Conservation (phyloP, 2,797 vertebrate genomes). For the Amblyopsis hoosieri region DNA sequence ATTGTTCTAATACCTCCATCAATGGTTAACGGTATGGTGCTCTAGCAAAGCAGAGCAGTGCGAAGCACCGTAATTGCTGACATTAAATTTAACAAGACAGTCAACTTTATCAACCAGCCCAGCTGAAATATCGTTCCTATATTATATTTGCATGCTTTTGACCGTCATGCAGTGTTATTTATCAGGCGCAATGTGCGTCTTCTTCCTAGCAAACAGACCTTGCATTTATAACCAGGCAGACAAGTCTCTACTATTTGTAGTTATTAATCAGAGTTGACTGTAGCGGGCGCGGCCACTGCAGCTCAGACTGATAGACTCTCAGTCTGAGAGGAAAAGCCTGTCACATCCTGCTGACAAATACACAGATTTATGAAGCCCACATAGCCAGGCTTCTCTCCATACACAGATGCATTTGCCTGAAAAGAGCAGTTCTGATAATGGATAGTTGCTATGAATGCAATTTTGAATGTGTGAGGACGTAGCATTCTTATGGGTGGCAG, state of each 20-base stretch:
- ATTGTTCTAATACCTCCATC: constrained; percentile 47
- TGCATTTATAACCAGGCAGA: constrained; percentile 73
- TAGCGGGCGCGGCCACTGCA: constrained; percentile 74
- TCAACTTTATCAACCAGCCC: constrained; percentile 62
- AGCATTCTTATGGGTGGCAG: constrained; percentile 19
- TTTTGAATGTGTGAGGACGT: constrained; percentile 46
- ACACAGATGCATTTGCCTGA: constrained; percentile 75
- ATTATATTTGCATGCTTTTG: constrained; percentile 65
- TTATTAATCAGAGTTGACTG: constrained; percentile 83
- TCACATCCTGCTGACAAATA: constrained; percentile 77
- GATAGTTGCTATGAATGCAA: constrained; percentile 52
- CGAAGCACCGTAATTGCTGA: constrained; percentile 62
- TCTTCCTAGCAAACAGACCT: constrained; percentile 64
- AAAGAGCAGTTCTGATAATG: constrained; percentile 67
- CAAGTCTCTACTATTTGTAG: constrained; percentile 75
- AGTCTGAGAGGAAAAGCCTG: constrained; percentile 77
- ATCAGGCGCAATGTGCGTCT: constrained; percentile 73
- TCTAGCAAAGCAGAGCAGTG: constrained; percentile 30
- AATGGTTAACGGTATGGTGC: constrained; percentile 45
- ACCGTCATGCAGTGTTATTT: constrained; percentile 63
- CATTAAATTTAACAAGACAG: constrained; percentile 74
- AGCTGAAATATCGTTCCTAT: constrained; percentile 70
- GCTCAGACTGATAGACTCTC: constrained; percentile 79
- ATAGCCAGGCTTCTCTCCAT: constrained; percentile 65
- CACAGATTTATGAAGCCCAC: constrained; percentile 76